Evolutionary conservation across 2,113 vertebrate genomes (phyloP).

Genomic region (Oreochromis aureus): DNA sequence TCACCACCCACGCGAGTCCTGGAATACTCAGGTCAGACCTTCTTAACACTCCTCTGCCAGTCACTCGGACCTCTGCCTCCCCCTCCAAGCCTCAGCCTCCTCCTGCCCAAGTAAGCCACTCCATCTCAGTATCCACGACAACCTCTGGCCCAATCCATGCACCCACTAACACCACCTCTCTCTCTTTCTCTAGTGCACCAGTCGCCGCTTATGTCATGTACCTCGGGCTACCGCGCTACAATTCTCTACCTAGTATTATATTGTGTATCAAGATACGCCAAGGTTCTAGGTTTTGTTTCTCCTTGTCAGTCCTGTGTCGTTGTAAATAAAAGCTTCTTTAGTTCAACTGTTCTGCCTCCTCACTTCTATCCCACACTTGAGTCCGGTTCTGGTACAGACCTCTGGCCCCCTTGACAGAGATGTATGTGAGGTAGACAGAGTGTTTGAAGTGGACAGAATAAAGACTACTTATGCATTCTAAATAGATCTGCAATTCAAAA

Average conservation of each 20-base stretch:
- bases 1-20: background rate
- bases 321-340: background rate
- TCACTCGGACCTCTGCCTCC: background rate
- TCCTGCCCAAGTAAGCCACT: background rate
- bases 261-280: background rate
- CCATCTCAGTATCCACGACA: background rate
- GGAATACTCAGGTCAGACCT: background rate
- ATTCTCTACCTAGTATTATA: background rate
- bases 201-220: background rate
- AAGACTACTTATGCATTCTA: background rate
- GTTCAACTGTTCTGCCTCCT: background rate
- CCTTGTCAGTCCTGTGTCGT: background rate
- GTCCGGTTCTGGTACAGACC: background rate
- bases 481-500: background rate
- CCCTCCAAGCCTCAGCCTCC: background rate
- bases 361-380: background rate
- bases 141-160: background rate
- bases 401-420: background rate
- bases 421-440: background rate
- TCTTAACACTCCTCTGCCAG: background rate
- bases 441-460: background rate
- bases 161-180: background rate
- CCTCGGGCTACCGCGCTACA: background rate
- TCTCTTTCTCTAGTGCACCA: background rate
- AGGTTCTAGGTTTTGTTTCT: background rate